These are phyloP conservation scores for Hystrix brachyura DNA, from an alignment of 2,113 vertebrate genomes.

Conservation along the genomic window DNA sequence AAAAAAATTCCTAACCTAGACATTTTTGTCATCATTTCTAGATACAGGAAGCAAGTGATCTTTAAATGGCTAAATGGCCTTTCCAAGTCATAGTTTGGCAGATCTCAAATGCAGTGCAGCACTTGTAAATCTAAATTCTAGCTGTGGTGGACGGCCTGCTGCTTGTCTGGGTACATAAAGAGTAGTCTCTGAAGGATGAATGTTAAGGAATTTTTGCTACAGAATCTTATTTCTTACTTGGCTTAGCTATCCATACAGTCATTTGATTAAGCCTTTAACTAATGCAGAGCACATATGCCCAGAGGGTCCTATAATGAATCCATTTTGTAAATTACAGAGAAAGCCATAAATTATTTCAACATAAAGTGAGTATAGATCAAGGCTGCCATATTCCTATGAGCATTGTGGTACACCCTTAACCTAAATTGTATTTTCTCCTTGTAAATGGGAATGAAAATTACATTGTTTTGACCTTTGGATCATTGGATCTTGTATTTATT, in stretches of 20 bases:
- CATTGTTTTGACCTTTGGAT: conserved; percentile 67
- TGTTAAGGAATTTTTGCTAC: conserved; percentile 18
- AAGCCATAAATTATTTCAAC: conserved; percentile 63
- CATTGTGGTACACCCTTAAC: conserved; percentile 37
- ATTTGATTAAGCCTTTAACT: conserved; percentile 65
- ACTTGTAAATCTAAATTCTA: not conserved
- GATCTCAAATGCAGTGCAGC: not conserved
- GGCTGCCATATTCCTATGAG: conserved; percentile 48
- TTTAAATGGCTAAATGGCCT: not conserved
- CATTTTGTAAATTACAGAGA: conserved; percentile 67
- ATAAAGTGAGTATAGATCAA: conserved; percentile 57
- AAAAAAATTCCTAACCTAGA: not conserved
- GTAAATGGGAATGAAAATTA: conserved; percentile 67
- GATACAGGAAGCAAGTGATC: not conserved
- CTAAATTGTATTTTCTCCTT: conserved; percentile 62
- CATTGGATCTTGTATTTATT: conserved; percentile 55
- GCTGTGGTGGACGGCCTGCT: not conserved
- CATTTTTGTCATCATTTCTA: conserved; percentile 58
- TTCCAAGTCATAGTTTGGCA: conserved; percentile 18
- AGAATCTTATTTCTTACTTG: conserved; percentile 54
- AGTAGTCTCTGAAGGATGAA: not conserved
- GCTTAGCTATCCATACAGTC: conserved; percentile 53
- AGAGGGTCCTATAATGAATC: conserved; percentile 58
- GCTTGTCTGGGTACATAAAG: not conserved
- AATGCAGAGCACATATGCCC: conserved; percentile 56